Evolutionary conservation across 2,888 invertebrate species (phyloP).

Genomic region (Apamea monoglypha): DNA sequence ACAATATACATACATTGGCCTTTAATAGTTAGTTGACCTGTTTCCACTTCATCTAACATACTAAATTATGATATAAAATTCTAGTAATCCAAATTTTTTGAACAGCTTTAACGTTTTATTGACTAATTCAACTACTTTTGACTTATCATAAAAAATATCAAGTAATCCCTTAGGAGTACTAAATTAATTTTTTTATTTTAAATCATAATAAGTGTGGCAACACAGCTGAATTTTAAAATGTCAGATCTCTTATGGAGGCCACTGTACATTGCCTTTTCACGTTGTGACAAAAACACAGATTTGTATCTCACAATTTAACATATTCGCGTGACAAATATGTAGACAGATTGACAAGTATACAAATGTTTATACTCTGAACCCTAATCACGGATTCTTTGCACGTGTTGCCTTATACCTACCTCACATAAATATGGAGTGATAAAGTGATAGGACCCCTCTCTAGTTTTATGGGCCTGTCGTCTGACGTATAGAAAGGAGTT

Average conservation of each 20-base stretch:
- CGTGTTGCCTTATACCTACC: constrained; percentile 52
- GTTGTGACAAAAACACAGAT: constrained; percentile 22
- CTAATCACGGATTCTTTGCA: constrained; percentile 59
- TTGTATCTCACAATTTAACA: constrained; percentile 17
- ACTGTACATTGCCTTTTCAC: constrained; percentile 14
- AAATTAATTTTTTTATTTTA: not conserved
- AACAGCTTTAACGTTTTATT: not conserved
- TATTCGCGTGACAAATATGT: constrained; percentile 39
- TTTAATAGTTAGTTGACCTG: too few relatives aligned
- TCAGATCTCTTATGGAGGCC: not conserved
- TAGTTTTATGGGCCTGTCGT: constrained; percentile 55
- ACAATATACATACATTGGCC: constrained; percentile 6
- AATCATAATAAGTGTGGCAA: not conserved
- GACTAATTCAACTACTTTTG: not conserved
- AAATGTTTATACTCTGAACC: constrained; percentile 50
- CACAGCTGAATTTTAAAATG: not conserved
- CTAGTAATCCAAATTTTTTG: not conserved
- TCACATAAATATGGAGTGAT: constrained; percentile 64
- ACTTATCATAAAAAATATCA: not conserved
- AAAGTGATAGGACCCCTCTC: constrained; percentile 55
- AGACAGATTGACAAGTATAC: constrained; percentile 54
- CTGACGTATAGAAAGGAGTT: constrained; percentile 52
- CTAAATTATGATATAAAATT: not conserved
- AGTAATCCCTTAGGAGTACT: not conserved
- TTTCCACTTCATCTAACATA: too few relatives aligned